These are phyloP conservation scores for Euclidia mi DNA, from an alignment of 2,888 invertebrate species.

Conservation along the genomic window DNA sequence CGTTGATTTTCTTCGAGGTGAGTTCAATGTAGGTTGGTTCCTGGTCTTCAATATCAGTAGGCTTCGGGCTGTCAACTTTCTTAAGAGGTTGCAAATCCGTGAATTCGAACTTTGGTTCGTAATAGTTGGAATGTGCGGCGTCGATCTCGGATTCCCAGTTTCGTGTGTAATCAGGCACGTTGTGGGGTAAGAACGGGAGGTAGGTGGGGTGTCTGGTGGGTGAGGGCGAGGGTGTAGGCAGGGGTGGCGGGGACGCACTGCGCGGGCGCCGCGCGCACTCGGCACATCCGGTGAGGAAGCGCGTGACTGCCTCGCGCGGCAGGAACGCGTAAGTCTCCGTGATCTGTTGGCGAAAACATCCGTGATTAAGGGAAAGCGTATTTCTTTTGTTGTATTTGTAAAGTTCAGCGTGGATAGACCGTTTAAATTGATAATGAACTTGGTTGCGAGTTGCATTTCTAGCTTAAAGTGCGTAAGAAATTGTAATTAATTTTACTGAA, in stretches of 20 bases:
- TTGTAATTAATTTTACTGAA: no score
- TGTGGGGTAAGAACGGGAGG: conserved; percentile 83
- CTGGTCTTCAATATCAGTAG: conserved; percentile 71
- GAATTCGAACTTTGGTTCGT: conserved; percentile 83
- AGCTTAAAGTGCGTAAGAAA: no score
- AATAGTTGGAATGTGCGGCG: conserved; percentile 84
- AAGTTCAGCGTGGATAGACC: conserved; percentile 29
- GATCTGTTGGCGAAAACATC: conserved; percentile 92
- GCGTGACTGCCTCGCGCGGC: conserved; percentile 98
- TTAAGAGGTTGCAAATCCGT: conserved; percentile 83
- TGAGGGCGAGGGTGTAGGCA: conserved; percentile 86
- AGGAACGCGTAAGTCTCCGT: conserved; percentile 99
- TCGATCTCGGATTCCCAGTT: conserved; percentile 89
- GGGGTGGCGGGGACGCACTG: conserved; percentile 90
- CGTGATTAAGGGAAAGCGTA: conserved; percentile 58
- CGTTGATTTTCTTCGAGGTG: conserved; percentile 79
- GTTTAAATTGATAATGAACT: conserved; percentile 4
- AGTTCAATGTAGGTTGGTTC: conserved; percentile 86
- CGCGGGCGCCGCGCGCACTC: conserved; percentile 96
- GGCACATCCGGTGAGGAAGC: conserved; percentile 98
- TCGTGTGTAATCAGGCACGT: conserved; percentile 83
- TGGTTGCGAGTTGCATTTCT: no score
- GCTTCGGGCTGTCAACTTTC: conserved; percentile 83
- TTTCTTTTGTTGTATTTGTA: conserved; percentile 47
- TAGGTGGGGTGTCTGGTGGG: conserved; percentile 84